phyloP scores from a whole-genome alignment of 2,113 vertebrate genomes.

The Glareola pratincola region DNA sequence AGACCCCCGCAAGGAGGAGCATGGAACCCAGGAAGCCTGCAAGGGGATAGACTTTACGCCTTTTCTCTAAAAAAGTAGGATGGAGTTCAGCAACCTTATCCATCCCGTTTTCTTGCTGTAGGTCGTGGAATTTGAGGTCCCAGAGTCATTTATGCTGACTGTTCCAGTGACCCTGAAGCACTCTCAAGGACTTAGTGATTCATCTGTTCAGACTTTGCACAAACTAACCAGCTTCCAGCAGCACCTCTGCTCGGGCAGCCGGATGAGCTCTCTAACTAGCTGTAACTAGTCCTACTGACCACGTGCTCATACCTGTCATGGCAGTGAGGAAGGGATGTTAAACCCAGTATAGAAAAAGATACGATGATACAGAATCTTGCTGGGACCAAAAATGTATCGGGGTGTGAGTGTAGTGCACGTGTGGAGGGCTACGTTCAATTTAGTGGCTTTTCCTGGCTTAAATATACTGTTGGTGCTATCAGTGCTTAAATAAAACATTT shows the following conservation, averaged over 20 bases:
- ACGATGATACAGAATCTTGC: neutral
- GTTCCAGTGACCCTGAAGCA: neutral
- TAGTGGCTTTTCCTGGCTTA: neutral
- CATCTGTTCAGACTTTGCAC: neutral
- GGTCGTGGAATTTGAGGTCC: neutral
- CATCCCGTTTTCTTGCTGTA: neutral
- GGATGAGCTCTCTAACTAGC: neutral
- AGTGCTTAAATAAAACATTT: neutral
- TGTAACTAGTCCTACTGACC: neutral
- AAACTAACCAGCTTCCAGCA: neutral
- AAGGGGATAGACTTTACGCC: neutral
- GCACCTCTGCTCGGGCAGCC: neutral
- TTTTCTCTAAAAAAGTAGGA: neutral
- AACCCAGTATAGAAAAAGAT: neutral
- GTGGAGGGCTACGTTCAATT: neutral
- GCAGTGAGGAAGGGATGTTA: neutral
- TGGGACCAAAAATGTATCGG: neutral
- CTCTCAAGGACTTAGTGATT: neutral
- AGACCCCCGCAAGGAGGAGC: neutral
- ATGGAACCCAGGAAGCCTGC: neutral
- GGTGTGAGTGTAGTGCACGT: fast-evolving
- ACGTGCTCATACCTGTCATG: neutral
- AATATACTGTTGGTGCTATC: neutral
- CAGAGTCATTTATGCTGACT: neutral
- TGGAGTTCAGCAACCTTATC: neutral